Conservation (phyloP, 2,113 vertebrate species). For the Etheostoma cragini region DNA sequence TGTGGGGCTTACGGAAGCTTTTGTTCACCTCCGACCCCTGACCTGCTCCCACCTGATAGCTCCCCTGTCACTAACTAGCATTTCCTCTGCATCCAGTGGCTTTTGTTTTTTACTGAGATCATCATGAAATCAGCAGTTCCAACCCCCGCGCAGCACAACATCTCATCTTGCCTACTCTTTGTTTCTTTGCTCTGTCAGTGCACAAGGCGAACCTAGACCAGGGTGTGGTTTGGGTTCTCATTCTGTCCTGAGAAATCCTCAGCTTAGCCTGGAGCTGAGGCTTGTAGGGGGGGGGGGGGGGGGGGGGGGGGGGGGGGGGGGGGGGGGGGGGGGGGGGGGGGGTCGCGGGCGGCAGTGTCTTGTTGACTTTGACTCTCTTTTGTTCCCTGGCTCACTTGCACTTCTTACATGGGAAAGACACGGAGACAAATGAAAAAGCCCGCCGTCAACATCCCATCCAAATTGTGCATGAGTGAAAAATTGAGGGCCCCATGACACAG, state of each 20-base stretch:
- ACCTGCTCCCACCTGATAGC: constrained; percentile 71
- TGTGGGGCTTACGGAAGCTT: constrained; percentile 69
- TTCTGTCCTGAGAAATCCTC: constrained; percentile 32
- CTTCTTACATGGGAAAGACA: background rate
- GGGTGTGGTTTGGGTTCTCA: background rate
- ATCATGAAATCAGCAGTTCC: constrained; percentile 27
- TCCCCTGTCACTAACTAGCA: constrained; percentile 48
- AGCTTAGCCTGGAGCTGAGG: background rate
- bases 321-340: background rate
- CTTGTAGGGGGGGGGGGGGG: background rate
- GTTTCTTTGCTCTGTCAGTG: constrained; percentile 5
- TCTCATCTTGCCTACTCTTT: background rate
- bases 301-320: background rate
- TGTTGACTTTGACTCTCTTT: constrained; percentile 27
- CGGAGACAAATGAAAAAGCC: background rate
- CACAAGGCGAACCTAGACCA: background rate
- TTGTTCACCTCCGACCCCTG: constrained; percentile 77
- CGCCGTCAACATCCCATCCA: background rate
- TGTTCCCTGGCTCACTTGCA: background rate
- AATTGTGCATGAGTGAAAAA: background rate
- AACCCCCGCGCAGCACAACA: background rate
- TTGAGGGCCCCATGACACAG: background rate
- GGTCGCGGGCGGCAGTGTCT: background rate
- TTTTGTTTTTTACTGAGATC: constrained; percentile 48
- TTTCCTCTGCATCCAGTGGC: constrained; percentile 61